Percentiles rank a stretch among this genome's conserved stretches.
These are phyloP conservation scores for Copsychus sechellarum DNA, from an alignment of 2,113 vertebrate species.

Conservation along the genomic window DNA sequence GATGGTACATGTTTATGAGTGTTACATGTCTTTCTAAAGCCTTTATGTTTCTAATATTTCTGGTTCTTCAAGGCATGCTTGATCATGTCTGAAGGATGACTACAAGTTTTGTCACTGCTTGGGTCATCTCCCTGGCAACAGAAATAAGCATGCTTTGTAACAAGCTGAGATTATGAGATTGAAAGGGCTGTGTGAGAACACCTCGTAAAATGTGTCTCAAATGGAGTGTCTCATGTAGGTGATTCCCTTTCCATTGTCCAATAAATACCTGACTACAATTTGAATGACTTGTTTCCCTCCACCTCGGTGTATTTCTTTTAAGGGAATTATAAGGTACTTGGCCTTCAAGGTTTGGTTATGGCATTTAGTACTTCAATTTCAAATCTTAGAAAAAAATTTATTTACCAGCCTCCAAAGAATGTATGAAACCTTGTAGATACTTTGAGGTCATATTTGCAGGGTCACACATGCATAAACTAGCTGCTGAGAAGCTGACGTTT, in stretches of 20 bases:
- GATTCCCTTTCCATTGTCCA: not conserved
- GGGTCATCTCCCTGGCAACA: constrained; percentile 48
- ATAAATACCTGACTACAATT: not conserved
- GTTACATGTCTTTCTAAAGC: not conserved
- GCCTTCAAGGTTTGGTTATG: not conserved
- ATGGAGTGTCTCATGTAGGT: not conserved
- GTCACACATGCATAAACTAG: not conserved
- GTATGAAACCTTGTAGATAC: not conserved
- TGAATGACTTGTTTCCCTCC: not conserved
- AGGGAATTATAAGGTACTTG: not conserved
- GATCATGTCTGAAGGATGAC: constrained; percentile 38
- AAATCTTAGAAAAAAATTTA: not conserved
- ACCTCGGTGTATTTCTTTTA: not conserved
- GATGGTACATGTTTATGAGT: not conserved
- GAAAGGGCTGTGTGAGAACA: constrained; percentile 7
- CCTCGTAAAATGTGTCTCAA: constrained; percentile 13
- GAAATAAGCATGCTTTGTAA: not conserved
- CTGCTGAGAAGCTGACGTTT: not conserved
- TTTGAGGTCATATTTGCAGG: not conserved
- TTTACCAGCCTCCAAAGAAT: not conserved
- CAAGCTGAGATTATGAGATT: constrained; percentile 3
- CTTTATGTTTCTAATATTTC: constrained; percentile 39
- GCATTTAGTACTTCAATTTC: not conserved
- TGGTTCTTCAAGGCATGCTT: constrained; percentile 62
- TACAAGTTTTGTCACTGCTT: constrained; percentile 22